Conservation (phyloP, 30 jellyfish, hydroid and myxozoan species). For the Aurelia aurita region DNA sequence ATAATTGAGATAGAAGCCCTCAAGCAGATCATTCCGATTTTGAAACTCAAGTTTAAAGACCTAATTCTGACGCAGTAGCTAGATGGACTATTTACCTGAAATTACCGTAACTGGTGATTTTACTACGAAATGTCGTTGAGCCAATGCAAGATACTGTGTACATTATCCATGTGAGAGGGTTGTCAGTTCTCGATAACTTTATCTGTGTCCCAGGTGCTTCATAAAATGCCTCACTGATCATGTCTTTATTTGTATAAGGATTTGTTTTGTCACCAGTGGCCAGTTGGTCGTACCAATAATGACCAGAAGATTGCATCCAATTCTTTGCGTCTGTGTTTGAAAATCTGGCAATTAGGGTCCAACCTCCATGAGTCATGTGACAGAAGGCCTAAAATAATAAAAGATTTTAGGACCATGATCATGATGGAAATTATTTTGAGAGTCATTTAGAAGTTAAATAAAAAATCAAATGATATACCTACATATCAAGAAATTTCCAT, state of each 20-base stretch:
- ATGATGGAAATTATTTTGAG: no score
- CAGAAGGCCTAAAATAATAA: slow-evolving; percentile 31
- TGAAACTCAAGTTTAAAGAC: no score
- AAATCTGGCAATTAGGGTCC: slow-evolving; percentile 70
- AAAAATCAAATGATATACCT: no score
- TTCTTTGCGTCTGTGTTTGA: slow-evolving; percentile 53
- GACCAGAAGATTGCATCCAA: slow-evolving; percentile 37
- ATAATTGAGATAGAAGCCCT: no score
- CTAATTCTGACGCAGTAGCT: no score
- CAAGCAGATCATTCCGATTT: no score
- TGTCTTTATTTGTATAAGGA: slow-evolving; percentile 35
- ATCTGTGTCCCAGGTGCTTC: slow-evolving; percentile 14
- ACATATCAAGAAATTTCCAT: no score
- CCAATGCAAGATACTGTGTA: slow-evolving; percentile 23
- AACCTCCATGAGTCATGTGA: slow-evolving; percentile 44
- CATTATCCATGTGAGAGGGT: neutral
- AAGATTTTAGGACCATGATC: no score
- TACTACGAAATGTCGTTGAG: slow-evolving; percentile 14
- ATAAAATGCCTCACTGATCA: slow-evolving; percentile 49
- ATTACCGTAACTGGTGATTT: slow-evolving; percentile 26
- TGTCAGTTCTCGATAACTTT: slow-evolving; percentile 25
- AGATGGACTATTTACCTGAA: slow-evolving; percentile 34
- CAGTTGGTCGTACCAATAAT: slow-evolving; percentile 46
- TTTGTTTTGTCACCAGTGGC: slow-evolving; percentile 38
- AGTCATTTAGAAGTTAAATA: no score